Evolutionary conservation across 2,113 vertebrate genomes (phyloP), one percentile per base, ranked within the genome.

Genomic region (Vimba vimba): DNA sequence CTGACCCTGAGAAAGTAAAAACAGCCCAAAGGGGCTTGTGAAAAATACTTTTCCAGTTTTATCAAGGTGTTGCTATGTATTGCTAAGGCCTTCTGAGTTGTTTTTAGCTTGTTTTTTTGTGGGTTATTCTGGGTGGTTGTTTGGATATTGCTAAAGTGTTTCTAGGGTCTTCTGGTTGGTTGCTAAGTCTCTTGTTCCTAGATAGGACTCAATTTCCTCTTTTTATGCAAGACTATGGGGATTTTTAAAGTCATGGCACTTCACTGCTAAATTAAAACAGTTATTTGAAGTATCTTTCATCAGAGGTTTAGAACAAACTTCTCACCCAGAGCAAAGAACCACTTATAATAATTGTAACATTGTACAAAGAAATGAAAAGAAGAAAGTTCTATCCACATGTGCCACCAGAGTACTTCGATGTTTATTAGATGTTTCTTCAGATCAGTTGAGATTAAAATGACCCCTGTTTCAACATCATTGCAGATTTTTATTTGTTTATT

Each of bases 1-100:
- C 66, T 69, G 33, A 69, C 33, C 17, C 66, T 69, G 33, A 69
- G 68, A 69, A 69, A 69, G 39, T 74, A 74, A 74, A 74, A 15
- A 45, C 71, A 45, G 21, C 23, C 39, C 39, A 6, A 74, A 45
- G 39, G 69, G 39, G 9, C 19, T 73, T 71, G 71, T 33, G 33
- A 33, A 33, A 33, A 33, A 33, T 33, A 33, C 33, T 33, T 33
- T 33, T 33, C 33, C 33, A 33, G 8, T 52, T 9, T 77, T 57
- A 55, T 77, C 9, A 55, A 30, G 27, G 0, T 52, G 30, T 77
- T 77, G 50, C 50, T 77, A 23, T 69, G 10, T 2, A 19, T 36
- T 36, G 3, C 19, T 21, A 69, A 39, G 17, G 17, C 30, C 66
- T 21, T 39, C 33, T 39, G 4, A 6, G 1, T 23, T 23, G 17